Percentiles rank a stretch among this genome's conserved stretches.
Evolutionary conservation across 2,888 invertebrate genomes (phyloP).

Genomic region (Yponomeuta evonymella): DNA sequence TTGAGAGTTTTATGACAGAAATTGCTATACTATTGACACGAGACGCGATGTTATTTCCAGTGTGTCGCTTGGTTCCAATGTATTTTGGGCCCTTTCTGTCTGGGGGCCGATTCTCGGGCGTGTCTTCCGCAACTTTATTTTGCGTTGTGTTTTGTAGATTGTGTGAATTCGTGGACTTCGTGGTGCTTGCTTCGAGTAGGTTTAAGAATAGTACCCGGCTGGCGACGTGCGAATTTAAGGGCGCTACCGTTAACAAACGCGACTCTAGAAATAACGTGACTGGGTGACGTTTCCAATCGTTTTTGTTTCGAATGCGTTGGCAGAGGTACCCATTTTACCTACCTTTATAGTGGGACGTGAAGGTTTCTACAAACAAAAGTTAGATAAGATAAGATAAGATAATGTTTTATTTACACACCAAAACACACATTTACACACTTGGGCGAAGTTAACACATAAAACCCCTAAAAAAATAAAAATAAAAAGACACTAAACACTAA

Average conservation of each 20-base stretch:
- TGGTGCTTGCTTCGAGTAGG: constrained; percentile 22
- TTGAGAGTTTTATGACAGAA: neutral
- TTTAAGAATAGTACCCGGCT: constrained; percentile 17
- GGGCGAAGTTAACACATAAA: no score
- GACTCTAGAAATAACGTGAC: constrained; percentile 5
- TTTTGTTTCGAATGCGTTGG: neutral
- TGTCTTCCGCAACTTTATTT: neutral
- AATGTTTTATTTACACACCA: no score
- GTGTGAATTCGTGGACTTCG: neutral
- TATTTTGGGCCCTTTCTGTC: constrained; percentile 70
- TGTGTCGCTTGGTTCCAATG: constrained; percentile 61
- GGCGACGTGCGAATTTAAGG: constrained; percentile 70
- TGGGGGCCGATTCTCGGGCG: constrained; percentile 17
- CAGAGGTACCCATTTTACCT: neutral
- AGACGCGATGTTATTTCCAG: constrained; percentile 57
- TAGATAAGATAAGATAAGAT: no score
- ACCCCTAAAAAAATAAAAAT: no score
- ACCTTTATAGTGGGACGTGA: no score
- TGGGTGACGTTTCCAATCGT: neutral
- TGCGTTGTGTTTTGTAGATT: neutral
- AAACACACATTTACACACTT: no score
- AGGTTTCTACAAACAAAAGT: no score
- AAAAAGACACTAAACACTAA: no score
- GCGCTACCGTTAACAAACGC: constrained; percentile 33
- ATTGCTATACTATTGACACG: constrained; percentile 28